Conservation (phyloP, 2,797 vertebrate genomes). For the Chaetophractus vellerosus region DNA sequence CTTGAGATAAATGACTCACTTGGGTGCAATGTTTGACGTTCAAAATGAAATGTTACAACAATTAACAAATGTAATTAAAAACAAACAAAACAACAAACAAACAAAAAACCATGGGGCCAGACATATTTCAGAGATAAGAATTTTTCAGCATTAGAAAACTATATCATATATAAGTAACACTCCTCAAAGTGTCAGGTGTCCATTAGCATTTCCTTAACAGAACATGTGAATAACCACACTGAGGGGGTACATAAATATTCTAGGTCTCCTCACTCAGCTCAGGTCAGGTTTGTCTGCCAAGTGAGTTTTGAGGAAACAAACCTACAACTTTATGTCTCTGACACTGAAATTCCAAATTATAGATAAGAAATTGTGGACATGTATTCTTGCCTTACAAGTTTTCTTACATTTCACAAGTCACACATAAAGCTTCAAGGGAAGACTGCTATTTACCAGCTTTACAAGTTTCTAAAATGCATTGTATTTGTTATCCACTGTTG, state of each 20-base stretch:
- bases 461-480: not conserved
- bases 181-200: not conserved
- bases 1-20: constrained; percentile 85
- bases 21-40: constrained; percentile 90
- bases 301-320: not conserved
- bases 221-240: not conserved
- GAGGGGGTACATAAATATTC: not conserved
- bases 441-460: not conserved
- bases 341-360: not conserved
- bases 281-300: not conserved
- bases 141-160: not conserved
- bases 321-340: not conserved
- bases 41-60: constrained; percentile 87
- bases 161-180: not conserved
- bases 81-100: not conserved
- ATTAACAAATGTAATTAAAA: constrained; percentile 86
- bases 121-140: not conserved
- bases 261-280: not conserved
- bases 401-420: not conserved
- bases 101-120: not conserved
- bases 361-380: not conserved
- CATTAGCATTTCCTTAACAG: not conserved
- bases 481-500: not conserved
- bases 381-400: not conserved
- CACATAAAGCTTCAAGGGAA: not conserved